Evolutionary conservation across 2,888 invertebrate species (phyloP).

Genomic region (Vandiemenella viatica): DNA sequence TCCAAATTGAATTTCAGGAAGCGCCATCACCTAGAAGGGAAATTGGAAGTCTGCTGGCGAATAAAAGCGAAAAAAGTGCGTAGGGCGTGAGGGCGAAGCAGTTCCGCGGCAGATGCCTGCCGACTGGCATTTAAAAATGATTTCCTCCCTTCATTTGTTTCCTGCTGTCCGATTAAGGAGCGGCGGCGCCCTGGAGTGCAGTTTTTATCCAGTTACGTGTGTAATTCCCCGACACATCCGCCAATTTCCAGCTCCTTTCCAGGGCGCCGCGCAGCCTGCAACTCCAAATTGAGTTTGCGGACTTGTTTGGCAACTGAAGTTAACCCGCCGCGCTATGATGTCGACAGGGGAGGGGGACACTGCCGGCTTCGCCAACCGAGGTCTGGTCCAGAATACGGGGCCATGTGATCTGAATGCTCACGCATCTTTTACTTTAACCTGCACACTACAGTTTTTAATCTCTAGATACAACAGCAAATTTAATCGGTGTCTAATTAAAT

Average conservation of each 20-base stretch:
- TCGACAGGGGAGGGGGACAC: no score
- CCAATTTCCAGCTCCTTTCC: background rate
- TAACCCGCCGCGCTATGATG: no score
- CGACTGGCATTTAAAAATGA: conserved; percentile 4
- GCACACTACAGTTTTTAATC: no score
- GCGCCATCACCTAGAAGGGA: conserved; percentile 14
- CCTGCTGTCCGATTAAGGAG: background rate
- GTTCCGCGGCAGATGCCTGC: no score
- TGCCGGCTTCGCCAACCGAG: no score
- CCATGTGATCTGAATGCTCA: no score
- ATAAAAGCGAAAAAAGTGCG: no score
- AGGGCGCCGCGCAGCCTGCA: background rate
- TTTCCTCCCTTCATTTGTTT: conserved; percentile 4
- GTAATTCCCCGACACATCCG: background rate
- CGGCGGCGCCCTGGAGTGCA: background rate
- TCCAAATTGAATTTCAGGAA: conserved; percentile 15
- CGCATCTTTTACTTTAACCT: no score
- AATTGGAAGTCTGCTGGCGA: conserved; percentile 13
- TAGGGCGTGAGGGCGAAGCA: no score
- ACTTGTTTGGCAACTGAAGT: conserved; percentile 2
- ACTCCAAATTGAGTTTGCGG: conserved; percentile 3
- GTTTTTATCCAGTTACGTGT: conserved; percentile 3
- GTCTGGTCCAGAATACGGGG: no score
- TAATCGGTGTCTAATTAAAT: no score
- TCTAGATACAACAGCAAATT: no score